phyloP scores from a whole-genome alignment of 2,888 invertebrate genomes.

The Lypha dubia region DNA sequence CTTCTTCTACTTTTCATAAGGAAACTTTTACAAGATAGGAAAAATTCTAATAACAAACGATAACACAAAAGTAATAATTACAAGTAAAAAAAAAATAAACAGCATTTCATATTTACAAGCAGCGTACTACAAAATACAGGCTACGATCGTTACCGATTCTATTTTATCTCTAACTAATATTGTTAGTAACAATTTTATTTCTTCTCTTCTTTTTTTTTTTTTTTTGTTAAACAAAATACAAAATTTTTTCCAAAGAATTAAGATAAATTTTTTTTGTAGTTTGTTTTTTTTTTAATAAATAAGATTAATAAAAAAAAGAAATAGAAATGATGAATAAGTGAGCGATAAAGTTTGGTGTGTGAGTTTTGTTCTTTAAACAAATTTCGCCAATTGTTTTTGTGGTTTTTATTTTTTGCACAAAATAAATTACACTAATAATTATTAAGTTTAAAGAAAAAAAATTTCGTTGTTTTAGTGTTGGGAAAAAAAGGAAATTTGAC shows the following conservation, averaged over 20 bases:
- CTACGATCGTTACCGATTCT: conserved; percentile 32
- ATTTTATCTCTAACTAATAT: conserved; percentile 9
- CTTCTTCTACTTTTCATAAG: conserved; percentile 60
- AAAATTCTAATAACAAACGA: conserved; percentile 56
- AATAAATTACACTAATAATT: conserved; percentile 76
- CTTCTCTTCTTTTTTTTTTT: conserved; percentile 1
- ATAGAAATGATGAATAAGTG: conserved; percentile 33
- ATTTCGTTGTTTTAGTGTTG: conserved; percentile 57
- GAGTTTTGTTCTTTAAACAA: conserved; percentile 34
- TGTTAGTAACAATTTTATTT: conserved; percentile 48
- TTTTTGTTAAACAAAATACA: not conserved
- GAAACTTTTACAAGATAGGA: conserved; percentile 64
- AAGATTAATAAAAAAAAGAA: conserved; percentile 53
- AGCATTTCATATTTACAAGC: conserved; percentile 68
- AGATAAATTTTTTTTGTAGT: conserved; percentile 35
- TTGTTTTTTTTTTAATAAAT: conserved; percentile 60
- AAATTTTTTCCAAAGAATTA: conserved; percentile 17
- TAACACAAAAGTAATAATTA: conserved; percentile 55
- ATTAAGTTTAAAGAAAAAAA: conserved; percentile 46
- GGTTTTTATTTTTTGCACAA: not conserved
- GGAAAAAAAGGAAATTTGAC: conserved; percentile 50
- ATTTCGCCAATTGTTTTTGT: conserved; percentile 31
- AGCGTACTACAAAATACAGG: conserved; percentile 56
- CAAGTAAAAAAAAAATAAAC: conserved; percentile 21
- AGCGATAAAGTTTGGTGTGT: conserved; percentile 26